Evolutionary conservation across 2,888 invertebrate genomes (phyloP), one percentile per base, ranked within the genome.

Genomic region (Drosophila nr. fundita): DNA sequence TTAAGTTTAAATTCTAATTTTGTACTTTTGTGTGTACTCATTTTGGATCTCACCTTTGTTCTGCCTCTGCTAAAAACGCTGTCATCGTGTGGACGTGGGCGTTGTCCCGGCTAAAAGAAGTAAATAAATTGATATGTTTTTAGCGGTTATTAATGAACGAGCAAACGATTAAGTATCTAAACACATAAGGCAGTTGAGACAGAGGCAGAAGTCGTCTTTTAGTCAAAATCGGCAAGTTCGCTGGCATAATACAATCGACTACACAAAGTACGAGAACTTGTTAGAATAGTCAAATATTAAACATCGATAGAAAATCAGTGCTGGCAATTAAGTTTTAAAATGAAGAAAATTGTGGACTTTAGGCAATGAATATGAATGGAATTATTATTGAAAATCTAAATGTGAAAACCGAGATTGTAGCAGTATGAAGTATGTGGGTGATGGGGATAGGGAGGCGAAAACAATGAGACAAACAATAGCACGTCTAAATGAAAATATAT

Each of bases 21-120:
- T 27, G 2, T 10, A 5, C 10, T 27, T 48, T 29, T 54, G 15
- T 24, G 1, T 21, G 24, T 15, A 27, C 24, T n/a, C 13, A 6
- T 11, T 24, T 6, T 4, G 7, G 4, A 21, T 76, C 90, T 30
- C 80, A 92, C 92, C 92, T 92, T 92, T 91, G 92, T 91, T 77
- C 92, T 88, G 69, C 92, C 91, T 82, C 92, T 88, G 78, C 92
- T 92, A 70, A 92, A 92, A 62, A 92, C 92, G 78, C 92, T 91
- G 68, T 92, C 92, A 69, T 92, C 92, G 68, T 92, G 92, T 65
- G 92, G 92, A 82, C 92, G 91, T 82, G 91, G 90, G 68, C 92
- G 89, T 67, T 92, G 92, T 82, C 92, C 92, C 81, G 92, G 91
- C 92, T 92, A 83, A 45, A 90, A 89, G 40, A 50, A 68, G 15